Base-by-base conservation (phyloP, 2,888 invertebrate genomes). In the Fragum whitleyi region DNA sequence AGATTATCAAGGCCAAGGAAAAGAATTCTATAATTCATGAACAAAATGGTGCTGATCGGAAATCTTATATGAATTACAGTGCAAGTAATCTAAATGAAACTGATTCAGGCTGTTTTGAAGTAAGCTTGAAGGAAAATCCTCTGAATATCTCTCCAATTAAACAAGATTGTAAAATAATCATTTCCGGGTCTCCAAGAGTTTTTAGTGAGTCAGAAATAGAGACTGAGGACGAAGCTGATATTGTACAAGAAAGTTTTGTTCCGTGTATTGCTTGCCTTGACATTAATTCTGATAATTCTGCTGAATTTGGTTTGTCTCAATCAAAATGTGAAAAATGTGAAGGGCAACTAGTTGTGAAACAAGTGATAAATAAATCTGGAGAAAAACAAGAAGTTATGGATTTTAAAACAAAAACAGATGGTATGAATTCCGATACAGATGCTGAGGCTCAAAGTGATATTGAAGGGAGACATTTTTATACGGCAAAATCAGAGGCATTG, bases 191-290 rank as follows among this genome's bases (percentile, higher is more conserved):
- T 19, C 47, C 47, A 16, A 14, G 47, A 47, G 47, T 47, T 14
- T 47, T 65, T 2, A 65, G 65, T 65, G 67, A 65, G 23, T 83
- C 79, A 29, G 83, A 82, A 61, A 28, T 76, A 74, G 83, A 83
- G 72, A 83, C 79, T 28, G 83, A 83, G 53, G 79, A 79, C 73
- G 83, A 83, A 47, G 23, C 21, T 36, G 65, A 65, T 51, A 42
- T 77, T 28, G 32, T 68, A 11, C 26, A 53, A 61, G 75, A 53
- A 28, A 71, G 26, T 28, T 69, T 72, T n/a, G 57, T 62, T 36
- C 82, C 81, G 21, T 85, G 85, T 75, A 85, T 85, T 26, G 80
- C 61, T 42, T 85, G 85, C 73, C 69, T 81, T 7, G 85, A 85
- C 26, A 42, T 81, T 19, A 23, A 32, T n/a, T n/a, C 73, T 23